Evolutionary conservation across 1,140 invertebrate genomes (phyloP), one percentile per base, ranked within the genome.

Genomic region (Trichomalopsis sarcophagae): DNA sequence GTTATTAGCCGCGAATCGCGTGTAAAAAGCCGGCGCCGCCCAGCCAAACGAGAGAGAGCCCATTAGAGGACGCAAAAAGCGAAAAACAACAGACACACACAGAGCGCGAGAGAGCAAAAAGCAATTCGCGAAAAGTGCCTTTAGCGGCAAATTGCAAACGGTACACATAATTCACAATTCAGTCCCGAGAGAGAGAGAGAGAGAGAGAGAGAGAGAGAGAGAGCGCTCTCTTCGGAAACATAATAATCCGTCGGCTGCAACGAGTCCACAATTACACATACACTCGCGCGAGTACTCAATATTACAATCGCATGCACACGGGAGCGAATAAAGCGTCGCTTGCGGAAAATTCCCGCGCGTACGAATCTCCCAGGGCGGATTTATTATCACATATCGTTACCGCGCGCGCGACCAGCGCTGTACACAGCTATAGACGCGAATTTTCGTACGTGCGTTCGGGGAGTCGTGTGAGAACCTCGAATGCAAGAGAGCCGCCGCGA

Each of bases 391-490:
- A 74, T 62, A 62, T 62, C 55, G 55, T 62, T 62, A 17, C 2
- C 0, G 3, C 14, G 55, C 1, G 21, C 17, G 50, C 13, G 13
- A 17, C 50, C 17, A 17, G 3, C 50, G 2, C 33, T 17, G 17
- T 33, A 33, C 62, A 36, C 76, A 21, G 50, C n/a, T 36, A 30
- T 21, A 7, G 6, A 69, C 13, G 23, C 9, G 27, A 68, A 40
- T n/a, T 62, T 62, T 62, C 55, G 55, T 62, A n/a, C 17, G 55
- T n/a, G 21, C 13, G 7, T 75, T 50, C 55, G 71, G 47, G 27
- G 62, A 40, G 47, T 75, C 4, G 68, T 73, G 80, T 55, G 80
- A 81, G 66, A 81, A 81, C 40, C 55, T n/a, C 69, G 80, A 73
- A n/a, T 17, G 40, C 2, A 11, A 13, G 17, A 14, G 17, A 36